A percentile compares a stretch with the other conserved stretches of the same genome.
Conservation (phyloP, 2,888 invertebrate species). For the Nematopogon swammerdamellus region DNA sequence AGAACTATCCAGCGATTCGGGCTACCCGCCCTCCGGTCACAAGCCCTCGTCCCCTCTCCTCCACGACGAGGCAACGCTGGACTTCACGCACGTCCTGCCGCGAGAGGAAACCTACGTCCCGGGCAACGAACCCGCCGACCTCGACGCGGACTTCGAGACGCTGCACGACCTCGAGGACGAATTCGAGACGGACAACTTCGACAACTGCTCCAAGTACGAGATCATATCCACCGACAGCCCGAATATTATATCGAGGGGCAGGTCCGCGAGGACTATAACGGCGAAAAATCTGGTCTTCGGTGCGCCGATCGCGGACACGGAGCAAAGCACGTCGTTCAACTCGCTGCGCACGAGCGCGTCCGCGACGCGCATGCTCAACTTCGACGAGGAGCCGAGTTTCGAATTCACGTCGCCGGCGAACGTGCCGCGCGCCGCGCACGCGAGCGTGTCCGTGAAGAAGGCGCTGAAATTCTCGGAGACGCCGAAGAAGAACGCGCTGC, state of each 20-base stretch:
- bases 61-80: not conserved
- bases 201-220: slow-evolving; percentile 44
- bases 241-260: slow-evolving; percentile 38
- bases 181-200: slow-evolving; percentile 37
- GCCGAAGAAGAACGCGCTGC: slow-evolving; percentile 23
- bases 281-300: slow-evolving; percentile 41
- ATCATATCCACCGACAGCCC: slow-evolving; percentile 51
- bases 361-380: slow-evolving; percentile 37
- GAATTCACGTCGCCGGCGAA: slow-evolving; percentile 41
- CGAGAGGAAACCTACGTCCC: slow-evolving; percentile 11
- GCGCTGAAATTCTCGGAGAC: slow-evolving; percentile 30
- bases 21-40: slow-evolving; percentile 3
- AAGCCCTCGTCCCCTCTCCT: not conserved
- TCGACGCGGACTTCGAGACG: slow-evolving; percentile 32
- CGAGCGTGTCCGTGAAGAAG: slow-evolving; percentile 30
- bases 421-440: slow-evolving; percentile 10
- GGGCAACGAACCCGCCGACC: slow-evolving; percentile 8
- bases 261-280: slow-evolving; percentile 28
- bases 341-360: slow-evolving; percentile 18
- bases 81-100: slow-evolving; percentile 3
- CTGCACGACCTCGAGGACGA: slow-evolving; percentile 46
- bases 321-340: slow-evolving; percentile 42
- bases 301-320: slow-evolving; percentile 35
- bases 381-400: slow-evolving; percentile 34
- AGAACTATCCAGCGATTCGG: slow-evolving; percentile 1